These are phyloP conservation scores for Parnassius mnemosyne DNA, from an alignment of 2,888 invertebrate species.

Conservation along the genomic window DNA sequence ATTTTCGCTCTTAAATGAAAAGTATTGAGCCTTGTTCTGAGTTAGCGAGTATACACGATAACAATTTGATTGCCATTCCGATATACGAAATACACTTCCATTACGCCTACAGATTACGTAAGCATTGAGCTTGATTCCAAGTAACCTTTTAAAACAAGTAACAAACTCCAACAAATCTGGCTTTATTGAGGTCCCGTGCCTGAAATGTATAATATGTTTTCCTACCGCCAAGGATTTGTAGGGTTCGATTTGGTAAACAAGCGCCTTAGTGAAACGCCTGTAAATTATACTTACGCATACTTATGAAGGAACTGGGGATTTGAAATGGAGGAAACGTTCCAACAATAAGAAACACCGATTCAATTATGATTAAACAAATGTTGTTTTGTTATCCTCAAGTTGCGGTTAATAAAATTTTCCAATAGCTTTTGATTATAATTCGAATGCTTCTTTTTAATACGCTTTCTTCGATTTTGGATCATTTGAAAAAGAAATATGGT, in stretches of 20 bases:
- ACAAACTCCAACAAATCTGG: slow-evolving; percentile 24
- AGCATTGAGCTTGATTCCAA: slow-evolving; percentile 16
- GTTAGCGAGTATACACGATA: slow-evolving; percentile 20
- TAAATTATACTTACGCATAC: not conserved
- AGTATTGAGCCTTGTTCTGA: slow-evolving; percentile 9
- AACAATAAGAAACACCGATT: not conserved
- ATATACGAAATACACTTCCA: slow-evolving; percentile 22
- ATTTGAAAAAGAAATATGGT: no score
- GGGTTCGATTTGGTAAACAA: slow-evolving; percentile 5
- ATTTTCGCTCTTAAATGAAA: not conserved
- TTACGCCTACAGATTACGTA: slow-evolving; percentile 16
- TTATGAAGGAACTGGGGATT: slow-evolving; percentile 1
- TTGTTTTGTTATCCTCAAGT: not conserved
- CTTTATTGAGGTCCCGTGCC: slow-evolving; percentile 25
- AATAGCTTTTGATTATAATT: no score
- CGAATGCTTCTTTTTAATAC: no score
- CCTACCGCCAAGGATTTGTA: slow-evolving; percentile 13
- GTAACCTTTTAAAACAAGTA: slow-evolving; percentile 14
- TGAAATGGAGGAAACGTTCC: not conserved
- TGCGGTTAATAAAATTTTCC: not conserved
- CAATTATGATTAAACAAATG: not conserved
- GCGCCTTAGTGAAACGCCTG: slow-evolving; percentile 2
- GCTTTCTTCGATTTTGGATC: no score
- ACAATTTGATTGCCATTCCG: slow-evolving; percentile 25
- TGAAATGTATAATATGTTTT: slow-evolving; percentile 22